phyloP scores from a whole-genome alignment of 2,888 invertebrate genomes.

The Drosophila algonquin region DNA sequence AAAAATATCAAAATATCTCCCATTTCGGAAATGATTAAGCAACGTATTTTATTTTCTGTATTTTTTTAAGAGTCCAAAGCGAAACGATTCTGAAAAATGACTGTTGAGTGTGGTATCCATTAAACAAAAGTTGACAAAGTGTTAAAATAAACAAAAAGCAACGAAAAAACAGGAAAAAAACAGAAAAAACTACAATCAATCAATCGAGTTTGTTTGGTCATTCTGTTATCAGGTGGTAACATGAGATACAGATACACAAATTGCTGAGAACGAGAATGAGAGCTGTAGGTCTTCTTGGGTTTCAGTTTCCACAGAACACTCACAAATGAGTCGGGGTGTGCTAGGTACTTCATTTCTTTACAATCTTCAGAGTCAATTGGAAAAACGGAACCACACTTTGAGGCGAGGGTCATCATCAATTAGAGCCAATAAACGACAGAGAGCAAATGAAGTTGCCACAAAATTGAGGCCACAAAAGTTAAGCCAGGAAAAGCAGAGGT shows the following conservation, averaged over 20 bases:
- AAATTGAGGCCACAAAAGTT: slow-evolving; percentile 61
- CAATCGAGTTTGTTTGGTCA: slow-evolving; percentile 30
- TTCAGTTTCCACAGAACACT: slow-evolving; percentile 5
- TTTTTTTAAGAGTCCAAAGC: not conserved
- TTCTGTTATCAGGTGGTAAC: slow-evolving; percentile 12
- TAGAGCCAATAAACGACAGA: slow-evolving; percentile 27
- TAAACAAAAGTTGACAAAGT: slow-evolving; percentile 23
- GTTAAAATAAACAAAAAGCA: slow-evolving; percentile 17
- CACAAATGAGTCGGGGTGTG: slow-evolving; percentile 1
- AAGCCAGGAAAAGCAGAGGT: slow-evolving; percentile 33
- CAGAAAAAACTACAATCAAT: slow-evolving; percentile 36
- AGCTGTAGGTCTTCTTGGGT: slow-evolving; percentile 4
- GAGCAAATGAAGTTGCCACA: slow-evolving; percentile 27
- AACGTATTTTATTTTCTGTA: not conserved
- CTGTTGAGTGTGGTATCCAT: not conserved
- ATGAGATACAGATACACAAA: slow-evolving; percentile 1
- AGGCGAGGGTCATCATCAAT: slow-evolving; percentile 29
- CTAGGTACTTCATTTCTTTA: slow-evolving; percentile 28
- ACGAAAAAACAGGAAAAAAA: slow-evolving; percentile 13
- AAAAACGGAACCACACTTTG: slow-evolving; percentile 14
- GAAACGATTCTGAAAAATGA: slow-evolving; percentile 30
- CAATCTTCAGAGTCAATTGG: slow-evolving; percentile 31
- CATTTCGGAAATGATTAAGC: not conserved
- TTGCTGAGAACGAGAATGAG: not conserved
- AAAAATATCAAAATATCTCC: not conserved